Evolutionary conservation across 1,140 invertebrate genomes (phyloP).

Genomic region (Drosophila tsacasi): DNA sequence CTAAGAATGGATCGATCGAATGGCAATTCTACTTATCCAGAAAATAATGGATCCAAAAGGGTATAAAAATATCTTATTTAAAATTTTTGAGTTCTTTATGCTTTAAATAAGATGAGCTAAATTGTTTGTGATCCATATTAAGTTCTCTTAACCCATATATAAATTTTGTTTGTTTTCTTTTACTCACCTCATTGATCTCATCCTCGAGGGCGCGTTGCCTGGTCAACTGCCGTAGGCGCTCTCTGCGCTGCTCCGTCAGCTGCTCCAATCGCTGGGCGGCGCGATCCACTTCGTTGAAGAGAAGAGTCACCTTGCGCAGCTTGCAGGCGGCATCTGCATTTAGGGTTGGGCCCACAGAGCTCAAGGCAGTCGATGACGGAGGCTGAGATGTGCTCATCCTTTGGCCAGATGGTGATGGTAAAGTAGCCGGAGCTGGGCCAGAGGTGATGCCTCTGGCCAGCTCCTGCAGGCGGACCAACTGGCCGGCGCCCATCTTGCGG

Average conservation of each 20-base stretch:
- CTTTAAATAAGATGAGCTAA: too few species aligned
- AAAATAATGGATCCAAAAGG: too few species aligned
- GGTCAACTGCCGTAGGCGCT: conserved; percentile 86
- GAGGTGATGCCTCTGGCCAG: conserved; percentile 77
- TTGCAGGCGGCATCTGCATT: conserved; percentile 70
- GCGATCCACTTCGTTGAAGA: conserved; percentile 86
- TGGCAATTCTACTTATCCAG: too few species aligned
- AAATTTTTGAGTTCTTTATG: too few species aligned
- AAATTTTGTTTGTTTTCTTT: too few species aligned
- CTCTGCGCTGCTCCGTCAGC: conserved; percentile 86
- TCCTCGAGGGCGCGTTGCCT: conserved; percentile 86
- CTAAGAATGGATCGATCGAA: not conserved
- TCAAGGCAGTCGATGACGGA: conserved; percentile 13
- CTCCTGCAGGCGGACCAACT: conserved; percentile 86
- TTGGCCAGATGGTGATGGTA: not conserved
- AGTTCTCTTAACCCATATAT: not conserved
- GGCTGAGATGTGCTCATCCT: conserved; percentile 28
- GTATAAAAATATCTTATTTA: too few species aligned
- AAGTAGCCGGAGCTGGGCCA: conserved; percentile 9
- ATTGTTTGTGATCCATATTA: too few species aligned
- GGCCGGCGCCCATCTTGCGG: conserved; percentile 85
- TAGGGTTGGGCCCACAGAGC: conserved; percentile 8
- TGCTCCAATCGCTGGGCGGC: conserved; percentile 86
- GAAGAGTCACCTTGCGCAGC: conserved; percentile 85
- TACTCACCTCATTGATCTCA: conserved; percentile 87